Evolutionary conservation across 2,113 vertebrate genomes (phyloP).

Genomic region (Chloropsis hardwickii): DNA sequence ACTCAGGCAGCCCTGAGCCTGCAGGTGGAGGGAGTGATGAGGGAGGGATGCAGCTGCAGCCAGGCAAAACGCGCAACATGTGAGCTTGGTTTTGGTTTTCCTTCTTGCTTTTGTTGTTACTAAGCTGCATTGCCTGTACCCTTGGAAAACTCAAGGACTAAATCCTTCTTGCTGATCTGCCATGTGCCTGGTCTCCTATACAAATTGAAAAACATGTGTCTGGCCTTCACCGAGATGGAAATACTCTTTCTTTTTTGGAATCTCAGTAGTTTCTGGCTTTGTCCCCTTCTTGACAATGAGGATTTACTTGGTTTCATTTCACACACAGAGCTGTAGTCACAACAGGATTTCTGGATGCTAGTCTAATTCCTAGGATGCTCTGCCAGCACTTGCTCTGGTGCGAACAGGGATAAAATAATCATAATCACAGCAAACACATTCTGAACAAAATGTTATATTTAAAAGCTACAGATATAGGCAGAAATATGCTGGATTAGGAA

Average conservation of each 20-base stretch:
- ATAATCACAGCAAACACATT: neutral
- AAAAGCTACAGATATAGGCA: neutral
- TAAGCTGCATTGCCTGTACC: neutral
- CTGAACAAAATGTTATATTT: neutral
- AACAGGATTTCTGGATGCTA: constrained; percentile 1
- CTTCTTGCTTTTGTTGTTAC: neutral
- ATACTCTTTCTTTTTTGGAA: neutral
- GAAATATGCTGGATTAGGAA: neutral
- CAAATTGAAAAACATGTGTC: neutral
- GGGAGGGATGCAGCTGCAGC: neutral
- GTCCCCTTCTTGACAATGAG: neutral
- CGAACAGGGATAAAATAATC: constrained; percentile 8
- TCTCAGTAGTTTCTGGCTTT: neutral
- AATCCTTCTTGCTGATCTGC: neutral
- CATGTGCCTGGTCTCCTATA: neutral
- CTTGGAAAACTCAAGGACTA: neutral
- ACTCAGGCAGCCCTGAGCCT: neutral
- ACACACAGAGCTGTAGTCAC: neutral
- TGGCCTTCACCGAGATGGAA: neutral
- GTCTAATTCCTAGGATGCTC: neutral
- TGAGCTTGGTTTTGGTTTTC: neutral
- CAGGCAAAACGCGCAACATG: neutral
- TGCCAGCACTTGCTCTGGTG: constrained; percentile 14
- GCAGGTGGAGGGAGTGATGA: neutral
- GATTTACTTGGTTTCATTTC: neutral